Base-by-base conservation (phyloP, 2,888 invertebrate genomes). In the Helleia helle region DNA sequence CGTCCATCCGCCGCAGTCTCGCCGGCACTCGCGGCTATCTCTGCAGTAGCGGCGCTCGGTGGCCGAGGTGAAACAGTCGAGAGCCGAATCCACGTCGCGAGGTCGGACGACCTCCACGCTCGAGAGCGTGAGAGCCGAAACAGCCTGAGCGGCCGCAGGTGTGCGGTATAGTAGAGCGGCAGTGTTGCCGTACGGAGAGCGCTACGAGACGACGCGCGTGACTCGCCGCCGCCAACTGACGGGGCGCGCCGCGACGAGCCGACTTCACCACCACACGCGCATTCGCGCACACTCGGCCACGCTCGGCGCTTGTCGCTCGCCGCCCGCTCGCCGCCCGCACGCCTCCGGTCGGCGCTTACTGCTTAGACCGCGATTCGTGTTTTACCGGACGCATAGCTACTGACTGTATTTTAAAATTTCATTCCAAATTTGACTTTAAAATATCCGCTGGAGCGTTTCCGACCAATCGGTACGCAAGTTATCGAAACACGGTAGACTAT, bases 151-250 rank as follows among this genome's bases (percentile, higher is more conserved):
- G 62, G 63, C 63, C 60, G 73, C 71, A 71, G 70, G 71, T 70
- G 65, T 55, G 68, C 65, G 68, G 65, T 47, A 64, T 54, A n/a
- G 63, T 60, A 68, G 62, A 68, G 65, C 71, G 68, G 66, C 66
- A 56, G 54, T 48, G 61, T 54, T 66, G 48, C 60, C 62, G 63
- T 64, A 67, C 67, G 59, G 62, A 64, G 67, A 68, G 59, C 56
- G 65, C 60, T 59, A 74, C 75, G 67, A 73, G 70, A 77, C 81
- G 74, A 75, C 79, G 72, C 76, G 83, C 76, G 77, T 76, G 83
- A 76, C 76, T 80, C 70, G 79, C 75, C 71, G 76, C 72, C 80
- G 80, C 73, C 80, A 75, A 83, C 83, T 83, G 81, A 80, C 76
- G 79, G 75, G 66, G 72, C 77, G 77, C 76, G 73, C 76, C 74